phyloP scores from a whole-genome alignment of 2,797 vertebrate genomes.

The Fistularia tabacaria region DNA sequence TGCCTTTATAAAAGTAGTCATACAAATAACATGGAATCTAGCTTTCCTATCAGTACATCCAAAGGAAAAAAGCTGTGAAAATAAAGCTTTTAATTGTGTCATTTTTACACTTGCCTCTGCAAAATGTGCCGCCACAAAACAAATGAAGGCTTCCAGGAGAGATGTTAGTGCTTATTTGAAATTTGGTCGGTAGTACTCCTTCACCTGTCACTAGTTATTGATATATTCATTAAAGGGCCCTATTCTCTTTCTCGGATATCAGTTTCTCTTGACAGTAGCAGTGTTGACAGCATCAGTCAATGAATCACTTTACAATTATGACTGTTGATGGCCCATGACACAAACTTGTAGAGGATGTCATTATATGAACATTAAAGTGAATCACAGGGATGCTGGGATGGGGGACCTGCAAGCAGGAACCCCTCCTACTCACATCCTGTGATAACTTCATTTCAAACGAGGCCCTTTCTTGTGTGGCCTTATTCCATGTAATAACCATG shows the following conservation, averaged over 20 bases:
- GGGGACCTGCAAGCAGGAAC: slow-evolving; percentile 50
- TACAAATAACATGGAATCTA: background rate
- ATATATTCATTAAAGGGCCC: slow-evolving; percentile 83
- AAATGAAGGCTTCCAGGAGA: slow-evolving; percentile 69
- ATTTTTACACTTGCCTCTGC: slow-evolving; percentile 38
- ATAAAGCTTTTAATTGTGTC: slow-evolving; percentile 41
- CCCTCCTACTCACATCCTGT: slow-evolving; percentile 22
- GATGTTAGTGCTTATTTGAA: slow-evolving; percentile 78
- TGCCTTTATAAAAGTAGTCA: no score
- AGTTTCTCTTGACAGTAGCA: slow-evolving; percentile 77
- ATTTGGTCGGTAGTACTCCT: slow-evolving; percentile 72
- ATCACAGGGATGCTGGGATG: slow-evolving; percentile 73
- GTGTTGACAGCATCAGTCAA: slow-evolving; percentile 82
- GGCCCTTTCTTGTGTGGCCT: slow-evolving; percentile 42
- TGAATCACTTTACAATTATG: slow-evolving; percentile 88
- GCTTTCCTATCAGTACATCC: background rate
- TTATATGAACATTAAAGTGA: slow-evolving; percentile 87
- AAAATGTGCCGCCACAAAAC: slow-evolving; percentile 60
- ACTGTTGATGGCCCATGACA: slow-evolving; percentile 87
- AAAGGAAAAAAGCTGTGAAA: background rate
- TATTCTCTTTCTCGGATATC: slow-evolving; percentile 74
- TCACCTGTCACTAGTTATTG: slow-evolving; percentile 85
- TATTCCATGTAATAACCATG: slow-evolving; percentile 37
- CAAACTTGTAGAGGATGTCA: slow-evolving; percentile 80
- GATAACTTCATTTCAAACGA: slow-evolving; percentile 58